Percentiles rank a stretch among this genome's conserved stretches.
phyloP scores from a whole-genome alignment of 2,113 vertebrate species.

The Eulemur rufifrons region DNA sequence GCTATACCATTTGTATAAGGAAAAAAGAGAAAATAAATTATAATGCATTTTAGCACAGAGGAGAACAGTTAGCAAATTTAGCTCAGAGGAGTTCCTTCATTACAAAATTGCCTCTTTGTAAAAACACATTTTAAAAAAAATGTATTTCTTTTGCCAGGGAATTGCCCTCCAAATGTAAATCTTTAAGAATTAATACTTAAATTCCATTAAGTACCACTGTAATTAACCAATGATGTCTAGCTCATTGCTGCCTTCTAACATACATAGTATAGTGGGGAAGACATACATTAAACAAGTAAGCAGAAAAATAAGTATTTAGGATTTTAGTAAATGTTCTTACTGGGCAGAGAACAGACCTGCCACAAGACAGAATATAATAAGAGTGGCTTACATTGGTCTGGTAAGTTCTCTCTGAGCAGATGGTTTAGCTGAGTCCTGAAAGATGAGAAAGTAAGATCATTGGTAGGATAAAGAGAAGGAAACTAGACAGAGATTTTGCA shows the following conservation, averaged over 20 bases:
- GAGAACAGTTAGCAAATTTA: background rate
- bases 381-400: background rate
- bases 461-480: background rate
- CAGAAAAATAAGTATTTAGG: background rate
- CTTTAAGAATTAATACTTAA: constrained; percentile 13
- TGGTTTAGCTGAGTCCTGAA: background rate
- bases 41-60: background rate
- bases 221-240: background rate
- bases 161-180: background rate
- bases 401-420: background rate
- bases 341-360: background rate
- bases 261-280: background rate
- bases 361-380: background rate
- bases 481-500: background rate
- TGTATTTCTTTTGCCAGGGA: background rate
- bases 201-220: background rate
- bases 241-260: background rate
- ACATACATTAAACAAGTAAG: background rate
- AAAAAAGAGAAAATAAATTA: background rate
- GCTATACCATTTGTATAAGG: background rate
- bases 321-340: background rate
- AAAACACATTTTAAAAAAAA: background rate
- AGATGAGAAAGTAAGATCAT: background rate
- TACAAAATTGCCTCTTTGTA: background rate
- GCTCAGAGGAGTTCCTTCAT: background rate